phyloP scores from a whole-genome alignment of 2,888 invertebrate species.

The Sialis lutaria region DNA sequence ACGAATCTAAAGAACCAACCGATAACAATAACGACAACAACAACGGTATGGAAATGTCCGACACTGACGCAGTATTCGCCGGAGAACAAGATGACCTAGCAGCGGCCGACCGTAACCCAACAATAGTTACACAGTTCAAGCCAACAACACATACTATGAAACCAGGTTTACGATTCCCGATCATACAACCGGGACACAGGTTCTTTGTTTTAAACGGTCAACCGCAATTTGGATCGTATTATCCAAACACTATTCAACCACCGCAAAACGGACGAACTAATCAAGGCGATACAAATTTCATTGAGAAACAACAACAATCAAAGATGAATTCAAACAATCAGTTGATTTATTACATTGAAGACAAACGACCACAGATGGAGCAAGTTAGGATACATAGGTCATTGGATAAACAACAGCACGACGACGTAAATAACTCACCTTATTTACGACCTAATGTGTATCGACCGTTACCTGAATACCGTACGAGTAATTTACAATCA shows the following conservation, averaged over 20 bases:
- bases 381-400: background rate
- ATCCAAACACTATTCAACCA: conserved; percentile 6
- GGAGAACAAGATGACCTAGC: conserved; percentile 15
- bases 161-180: conserved; percentile 1
- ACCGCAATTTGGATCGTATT: conserved; percentile 23
- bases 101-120: conserved; percentile 13
- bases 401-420: background rate
- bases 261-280: background rate
- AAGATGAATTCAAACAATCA: conserved; percentile 1
- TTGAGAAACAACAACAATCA: background rate
- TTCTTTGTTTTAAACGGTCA: conserved; percentile 39
- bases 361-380: background rate
- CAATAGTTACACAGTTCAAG: conserved; percentile 11
- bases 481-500: no score
- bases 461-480: no score
- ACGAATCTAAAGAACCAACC: no score
- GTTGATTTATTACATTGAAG: background rate
- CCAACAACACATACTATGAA: conserved; percentile 1
- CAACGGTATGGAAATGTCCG: background rate
- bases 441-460: no score
- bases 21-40: no score
- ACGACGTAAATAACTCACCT: no score
- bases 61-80: conserved; percentile 9
- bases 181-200: conserved; percentile 28
- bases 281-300: no score